phyloP scores from a whole-genome alignment of 2,888 invertebrate species.

The Aethes cnicana region DNA sequence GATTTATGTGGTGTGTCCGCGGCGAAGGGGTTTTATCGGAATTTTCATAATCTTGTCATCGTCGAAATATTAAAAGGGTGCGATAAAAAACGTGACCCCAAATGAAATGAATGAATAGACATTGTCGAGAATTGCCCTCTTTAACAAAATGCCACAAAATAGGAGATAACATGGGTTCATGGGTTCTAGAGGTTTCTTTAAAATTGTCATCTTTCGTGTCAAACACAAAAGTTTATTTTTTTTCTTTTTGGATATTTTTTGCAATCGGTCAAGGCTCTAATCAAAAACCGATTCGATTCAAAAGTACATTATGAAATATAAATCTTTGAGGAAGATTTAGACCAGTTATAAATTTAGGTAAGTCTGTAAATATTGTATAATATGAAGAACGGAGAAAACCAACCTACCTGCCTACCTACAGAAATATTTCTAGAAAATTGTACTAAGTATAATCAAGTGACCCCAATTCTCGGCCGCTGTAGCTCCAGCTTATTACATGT shows the following conservation, averaged over 20 bases:
- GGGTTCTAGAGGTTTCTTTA: background rate
- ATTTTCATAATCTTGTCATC: constrained; percentile 49
- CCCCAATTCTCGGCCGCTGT: too few species aligned
- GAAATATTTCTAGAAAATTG: too few species aligned
- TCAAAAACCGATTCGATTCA: too few species aligned
- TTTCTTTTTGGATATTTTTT: too few species aligned
- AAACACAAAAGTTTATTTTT: background rate
- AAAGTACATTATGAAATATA: too few species aligned
- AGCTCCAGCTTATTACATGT: constrained; percentile 33
- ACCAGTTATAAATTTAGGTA: too few species aligned
- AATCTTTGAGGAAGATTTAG: too few species aligned
- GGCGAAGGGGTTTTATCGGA: constrained; percentile 55
- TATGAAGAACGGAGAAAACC: too few species aligned
- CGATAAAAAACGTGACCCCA: constrained; percentile 19
- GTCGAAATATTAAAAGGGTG: constrained; percentile 34
- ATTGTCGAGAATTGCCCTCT: background rate
- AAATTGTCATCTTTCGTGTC: background rate
- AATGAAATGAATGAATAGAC: background rate
- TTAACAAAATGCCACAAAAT: background rate
- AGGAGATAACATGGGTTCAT: background rate
- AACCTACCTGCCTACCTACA: too few species aligned
- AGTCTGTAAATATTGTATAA: too few species aligned
- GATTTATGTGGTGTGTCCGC: constrained; percentile 57
- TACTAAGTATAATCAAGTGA: too few species aligned
- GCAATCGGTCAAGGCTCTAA: too few species aligned